Percentiles rank a stretch among this genome's conserved stretches.
These are phyloP conservation scores for Pocillopora grandis DNA, from an alignment of 92 coral and sea anemone species.

Conservation along the genomic window DNA sequence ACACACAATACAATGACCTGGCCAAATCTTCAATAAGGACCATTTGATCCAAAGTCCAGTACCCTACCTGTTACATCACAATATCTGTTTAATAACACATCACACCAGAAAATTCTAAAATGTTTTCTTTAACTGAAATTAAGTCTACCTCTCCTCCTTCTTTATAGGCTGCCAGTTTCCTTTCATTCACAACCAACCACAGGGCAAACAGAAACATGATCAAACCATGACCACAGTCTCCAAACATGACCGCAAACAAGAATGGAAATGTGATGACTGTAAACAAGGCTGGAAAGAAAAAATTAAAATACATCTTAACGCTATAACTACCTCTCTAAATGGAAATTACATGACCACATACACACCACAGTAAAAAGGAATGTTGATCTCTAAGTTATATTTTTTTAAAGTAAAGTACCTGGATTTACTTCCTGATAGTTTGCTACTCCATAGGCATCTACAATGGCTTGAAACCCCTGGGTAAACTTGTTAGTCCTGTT, in stretches of 20 bases:
- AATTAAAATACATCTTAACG: background rate
- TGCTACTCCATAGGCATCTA: slow-evolving; percentile 98
- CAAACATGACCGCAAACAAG: slow-evolving; percentile 97
- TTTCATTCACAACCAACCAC: slow-evolving; percentile 86
- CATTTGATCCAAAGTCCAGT: too few species aligned
- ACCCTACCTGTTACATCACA: too few species aligned
- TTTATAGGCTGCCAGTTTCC: slow-evolving; percentile 74
- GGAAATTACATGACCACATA: too few species aligned
- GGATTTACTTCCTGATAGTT: slow-evolving; percentile 98
- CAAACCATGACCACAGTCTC: slow-evolving; percentile 97
- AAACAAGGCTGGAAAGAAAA: slow-evolving; percentile 64
- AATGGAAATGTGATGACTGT: slow-evolving; percentile 96
- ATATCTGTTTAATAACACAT: too few species aligned
- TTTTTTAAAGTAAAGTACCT: slow-evolving; percentile 47
- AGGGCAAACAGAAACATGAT: slow-evolving; percentile 89
- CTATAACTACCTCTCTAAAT: background rate
- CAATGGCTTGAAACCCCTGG: slow-evolving; percentile 91
- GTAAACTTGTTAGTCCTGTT: slow-evolving; percentile 97
- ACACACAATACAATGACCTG: too few species aligned
- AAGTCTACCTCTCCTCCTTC: slow-evolving; percentile 93
- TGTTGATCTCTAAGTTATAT: too few species aligned
- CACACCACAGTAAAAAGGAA: too few species aligned
- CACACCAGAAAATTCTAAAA: background rate
- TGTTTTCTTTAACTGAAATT: background rate
- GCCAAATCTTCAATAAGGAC: too few species aligned